Percentiles rank a stretch among this genome's conserved stretches.
phyloP scores from a whole-genome alignment of 2,888 invertebrate species.

The Mesorhabditis spiculigera region DNA sequence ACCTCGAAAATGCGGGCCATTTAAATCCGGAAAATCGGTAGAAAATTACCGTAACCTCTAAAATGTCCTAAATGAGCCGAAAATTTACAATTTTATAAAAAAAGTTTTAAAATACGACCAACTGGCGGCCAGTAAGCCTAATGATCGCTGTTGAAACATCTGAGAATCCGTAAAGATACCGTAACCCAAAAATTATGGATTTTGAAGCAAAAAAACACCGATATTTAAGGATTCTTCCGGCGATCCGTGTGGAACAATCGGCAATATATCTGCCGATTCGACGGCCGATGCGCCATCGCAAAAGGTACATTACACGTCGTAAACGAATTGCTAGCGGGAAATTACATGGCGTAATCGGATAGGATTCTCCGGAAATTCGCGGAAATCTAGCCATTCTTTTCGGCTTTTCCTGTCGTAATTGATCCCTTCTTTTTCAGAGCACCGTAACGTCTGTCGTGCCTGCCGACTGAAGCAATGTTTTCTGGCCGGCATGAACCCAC shows the following conservation, averaged over 20 bases:
- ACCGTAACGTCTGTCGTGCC: slow-evolving; percentile 49
- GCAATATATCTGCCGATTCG: slow-evolving; percentile 48
- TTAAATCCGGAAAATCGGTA: too few species aligned
- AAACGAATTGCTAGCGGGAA: background rate
- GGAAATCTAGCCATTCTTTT: too few species aligned
- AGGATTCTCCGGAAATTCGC: background rate
- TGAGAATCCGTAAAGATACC: too few species aligned
- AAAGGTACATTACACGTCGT: slow-evolving; percentile 45
- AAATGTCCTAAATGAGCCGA: too few species aligned
- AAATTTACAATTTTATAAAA: too few species aligned
- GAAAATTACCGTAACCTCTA: too few species aligned
- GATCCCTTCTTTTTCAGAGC: slow-evolving; percentile 29
- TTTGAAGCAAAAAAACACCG: background rate
- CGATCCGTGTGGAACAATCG: slow-evolving; percentile 44
- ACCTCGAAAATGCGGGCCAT: too few species aligned
- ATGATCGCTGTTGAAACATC: too few species aligned
- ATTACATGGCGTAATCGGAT: background rate
- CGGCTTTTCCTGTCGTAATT: background rate
- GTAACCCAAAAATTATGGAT: background rate
- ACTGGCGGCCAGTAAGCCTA: too few species aligned
- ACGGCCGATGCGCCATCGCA: slow-evolving; percentile 47
- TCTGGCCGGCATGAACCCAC: slow-evolving; percentile 48
- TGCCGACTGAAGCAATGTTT: slow-evolving; percentile 48
- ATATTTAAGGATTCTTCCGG: slow-evolving; percentile 25
- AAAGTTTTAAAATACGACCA: too few species aligned